These are phyloP conservation scores for Pachliopta kotzebuea DNA, from an alignment of 2,888 invertebrate species.

Conservation along the genomic window DNA sequence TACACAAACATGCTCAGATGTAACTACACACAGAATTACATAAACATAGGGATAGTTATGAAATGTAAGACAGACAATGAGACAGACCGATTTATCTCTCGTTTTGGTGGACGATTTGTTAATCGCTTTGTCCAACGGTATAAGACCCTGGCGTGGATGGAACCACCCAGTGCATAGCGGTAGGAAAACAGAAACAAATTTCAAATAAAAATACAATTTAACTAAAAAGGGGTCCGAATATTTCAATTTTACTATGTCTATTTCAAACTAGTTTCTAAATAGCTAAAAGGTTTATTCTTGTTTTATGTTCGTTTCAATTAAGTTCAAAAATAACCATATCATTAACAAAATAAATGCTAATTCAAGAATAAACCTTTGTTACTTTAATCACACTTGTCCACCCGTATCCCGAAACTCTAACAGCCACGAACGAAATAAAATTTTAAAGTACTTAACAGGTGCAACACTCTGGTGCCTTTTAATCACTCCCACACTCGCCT, in stretches of 20 bases:
- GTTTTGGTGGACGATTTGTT: constrained; percentile 75
- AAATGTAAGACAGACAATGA: constrained; percentile 55
- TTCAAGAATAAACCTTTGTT: constrained; percentile 67
- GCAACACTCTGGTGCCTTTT: constrained; percentile 81
- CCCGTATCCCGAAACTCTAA: constrained; percentile 73
- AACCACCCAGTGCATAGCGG: constrained; percentile 65
- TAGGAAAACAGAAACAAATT: constrained; percentile 65
- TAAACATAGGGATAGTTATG: constrained; percentile 58
- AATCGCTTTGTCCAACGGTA: constrained; percentile 77
- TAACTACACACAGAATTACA: constrained; percentile 64
- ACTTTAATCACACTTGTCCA: constrained; percentile 66
- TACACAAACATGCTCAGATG: constrained; percentile 67
- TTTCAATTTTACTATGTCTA: constrained; percentile 64
- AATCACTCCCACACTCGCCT: constrained; percentile 79
- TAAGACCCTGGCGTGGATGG: constrained; percentile 70
- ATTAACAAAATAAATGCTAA: neutral
- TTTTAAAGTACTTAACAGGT: constrained; percentile 80
- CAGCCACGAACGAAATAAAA: constrained; percentile 77
- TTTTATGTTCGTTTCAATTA: constrained; percentile 32
- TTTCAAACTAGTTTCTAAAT: constrained; percentile 51
- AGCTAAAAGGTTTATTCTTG: constrained; percentile 74
- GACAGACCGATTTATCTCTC: constrained; percentile 77
- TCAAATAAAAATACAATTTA: constrained; percentile 61
- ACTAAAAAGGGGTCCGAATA: constrained; percentile 52
- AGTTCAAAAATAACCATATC: neutral